Evolutionary conservation across 1,140 invertebrate genomes (phyloP).

Genomic region (Leptinotarsa texana): DNA sequence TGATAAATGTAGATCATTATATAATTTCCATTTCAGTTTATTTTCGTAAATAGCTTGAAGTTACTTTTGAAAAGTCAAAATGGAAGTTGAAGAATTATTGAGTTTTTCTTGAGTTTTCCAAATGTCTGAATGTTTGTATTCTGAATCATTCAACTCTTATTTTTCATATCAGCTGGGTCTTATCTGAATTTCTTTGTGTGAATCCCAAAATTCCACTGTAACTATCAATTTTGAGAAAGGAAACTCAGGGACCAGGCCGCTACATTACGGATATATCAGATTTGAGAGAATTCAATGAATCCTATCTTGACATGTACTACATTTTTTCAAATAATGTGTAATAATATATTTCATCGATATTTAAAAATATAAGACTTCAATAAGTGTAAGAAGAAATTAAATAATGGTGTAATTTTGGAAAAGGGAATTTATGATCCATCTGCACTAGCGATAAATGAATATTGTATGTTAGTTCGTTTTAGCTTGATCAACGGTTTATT

Average conservation of each 20-base stretch:
- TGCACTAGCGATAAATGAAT: constrained; percentile 1
- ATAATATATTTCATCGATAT: constrained; percentile 22
- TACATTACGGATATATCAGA: constrained; percentile 57
- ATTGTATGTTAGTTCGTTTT: too few relatives aligned
- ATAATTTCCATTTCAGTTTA: too few relatives aligned
- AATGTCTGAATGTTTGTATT: too few relatives aligned
- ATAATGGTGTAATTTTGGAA: not conserved
- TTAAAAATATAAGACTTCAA: constrained; percentile 24
- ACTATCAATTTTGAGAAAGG: constrained; percentile 44
- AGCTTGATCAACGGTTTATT: too few relatives aligned
- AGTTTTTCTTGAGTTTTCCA: too few relatives aligned
- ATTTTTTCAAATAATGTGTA: constrained; percentile 34
- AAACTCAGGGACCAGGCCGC: constrained; percentile 57
- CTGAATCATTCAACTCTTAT: not conserved
- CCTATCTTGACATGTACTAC: constrained; percentile 40
- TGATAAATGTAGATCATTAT: too few relatives aligned
- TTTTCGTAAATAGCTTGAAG: too few relatives aligned
- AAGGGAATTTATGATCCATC: not conserved
- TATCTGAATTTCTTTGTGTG: constrained; percentile 36
- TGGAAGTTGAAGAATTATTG: too few relatives aligned
- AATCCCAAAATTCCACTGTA: not conserved
- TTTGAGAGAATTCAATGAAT: constrained; percentile 51
- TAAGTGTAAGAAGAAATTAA: constrained; percentile 18
- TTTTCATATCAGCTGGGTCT: constrained; percentile 33
- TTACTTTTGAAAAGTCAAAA: too few relatives aligned